Conservation (phyloP, 1,140 invertebrate genomes). For the Plodia interpunctella region DNA sequence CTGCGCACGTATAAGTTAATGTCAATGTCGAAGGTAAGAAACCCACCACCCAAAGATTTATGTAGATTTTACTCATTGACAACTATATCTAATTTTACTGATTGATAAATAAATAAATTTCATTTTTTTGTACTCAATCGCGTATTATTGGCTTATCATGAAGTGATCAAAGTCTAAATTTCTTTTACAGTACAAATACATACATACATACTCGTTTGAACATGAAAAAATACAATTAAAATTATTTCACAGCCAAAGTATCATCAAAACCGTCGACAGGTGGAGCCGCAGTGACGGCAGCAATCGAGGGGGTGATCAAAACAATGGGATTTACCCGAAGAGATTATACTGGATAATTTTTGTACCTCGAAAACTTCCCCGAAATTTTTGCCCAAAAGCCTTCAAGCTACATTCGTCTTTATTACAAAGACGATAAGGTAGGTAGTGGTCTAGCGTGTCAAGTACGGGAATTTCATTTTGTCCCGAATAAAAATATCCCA, state of each 20-base stretch:
- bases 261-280: background rate
- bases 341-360: conserved; percentile 76
- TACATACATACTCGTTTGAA: too few species aligned
- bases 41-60: too few species aligned
- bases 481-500: conserved; percentile 73
- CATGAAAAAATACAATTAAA: background rate
- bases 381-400: conserved; percentile 45
- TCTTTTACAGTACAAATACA: too few species aligned
- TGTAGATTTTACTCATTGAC: too few species aligned
- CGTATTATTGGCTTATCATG: too few species aligned
- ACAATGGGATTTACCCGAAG: conserved; percentile 74
- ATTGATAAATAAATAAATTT: too few species aligned
- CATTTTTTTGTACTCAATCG: too few species aligned
- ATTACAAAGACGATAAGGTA: conserved; percentile 16
- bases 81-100: too few species aligned
- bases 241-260: background rate
- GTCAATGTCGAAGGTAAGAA: too few species aligned
- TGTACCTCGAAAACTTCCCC: conserved; percentile 56
- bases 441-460: conserved; percentile 14
- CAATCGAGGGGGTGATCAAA: conserved; percentile 52
- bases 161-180: too few species aligned
- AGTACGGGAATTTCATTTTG: conserved; percentile 64
- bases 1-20: too few species aligned
- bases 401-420: conserved; percentile 12
- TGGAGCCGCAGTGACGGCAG: background rate